Evolutionary conservation across 2,113 vertebrate genomes (phyloP).

Genomic region (Ceratotherium simum): DNA sequence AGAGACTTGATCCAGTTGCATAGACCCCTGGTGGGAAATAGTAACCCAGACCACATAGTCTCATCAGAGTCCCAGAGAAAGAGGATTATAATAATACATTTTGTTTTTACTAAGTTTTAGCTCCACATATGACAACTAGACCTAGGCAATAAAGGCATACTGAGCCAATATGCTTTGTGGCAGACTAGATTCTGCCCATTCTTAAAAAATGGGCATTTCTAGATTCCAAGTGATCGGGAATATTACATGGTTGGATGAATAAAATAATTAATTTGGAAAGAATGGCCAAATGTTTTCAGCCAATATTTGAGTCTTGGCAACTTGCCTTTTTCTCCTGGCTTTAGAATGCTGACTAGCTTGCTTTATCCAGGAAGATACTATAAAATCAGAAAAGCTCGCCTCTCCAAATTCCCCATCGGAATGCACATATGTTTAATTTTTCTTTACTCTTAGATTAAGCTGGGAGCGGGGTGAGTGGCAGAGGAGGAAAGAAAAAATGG

Average conservation of each 20-base stretch:
- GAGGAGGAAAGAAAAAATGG: neutral
- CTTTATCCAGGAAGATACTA: neutral
- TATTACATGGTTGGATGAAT: constrained; percentile 33
- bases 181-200: too few species aligned
- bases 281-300: constrained; percentile 68
- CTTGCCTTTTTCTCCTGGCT: constrained; percentile 10
- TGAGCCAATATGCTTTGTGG: neutral
- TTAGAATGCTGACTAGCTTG: neutral
- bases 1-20: neutral
- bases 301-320: constrained; percentile 42
- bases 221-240: constrained; percentile 36
- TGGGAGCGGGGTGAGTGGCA: neutral
- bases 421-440: neutral
- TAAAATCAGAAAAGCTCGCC: neutral
- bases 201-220: neutral
- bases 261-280: constrained; percentile 73
- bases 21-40: neutral
- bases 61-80: neutral
- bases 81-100: neutral
- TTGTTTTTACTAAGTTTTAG: neutral
- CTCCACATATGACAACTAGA: neutral
- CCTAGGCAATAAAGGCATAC: neutral
- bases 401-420: neutral
- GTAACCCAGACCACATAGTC: neutral
- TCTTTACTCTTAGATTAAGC: neutral